Conservation (phyloP, 2,113 vertebrate species). For the Calcarius ornatus region DNA sequence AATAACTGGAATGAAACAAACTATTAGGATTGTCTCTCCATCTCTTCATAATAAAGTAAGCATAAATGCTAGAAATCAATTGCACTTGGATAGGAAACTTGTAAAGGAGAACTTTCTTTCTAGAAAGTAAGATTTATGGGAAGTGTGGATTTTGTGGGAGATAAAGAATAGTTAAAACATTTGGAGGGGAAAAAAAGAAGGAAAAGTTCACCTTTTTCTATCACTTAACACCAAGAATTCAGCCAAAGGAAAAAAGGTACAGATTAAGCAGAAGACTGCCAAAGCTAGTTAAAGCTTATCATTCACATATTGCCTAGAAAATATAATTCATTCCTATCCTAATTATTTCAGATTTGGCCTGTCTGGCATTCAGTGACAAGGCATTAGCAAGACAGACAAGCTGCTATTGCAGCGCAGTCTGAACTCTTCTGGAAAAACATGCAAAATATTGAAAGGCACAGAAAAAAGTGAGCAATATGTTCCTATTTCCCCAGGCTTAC, state of each 20-base stretch:
- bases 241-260: neutral
- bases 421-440: neutral
- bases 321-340: neutral
- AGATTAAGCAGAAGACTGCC: neutral
- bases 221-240: neutral
- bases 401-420: neutral
- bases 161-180: neutral
- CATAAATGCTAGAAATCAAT: neutral
- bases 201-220: neutral
- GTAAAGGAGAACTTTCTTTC: neutral
- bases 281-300: neutral
- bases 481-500: neutral
- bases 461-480: neutral
- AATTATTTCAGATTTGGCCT: constrained; percentile 4
- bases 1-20: neutral
- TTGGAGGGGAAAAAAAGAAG: neutral
- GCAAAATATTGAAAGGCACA: neutral
- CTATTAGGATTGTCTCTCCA: neutral
- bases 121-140: neutral
- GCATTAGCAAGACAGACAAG: neutral
- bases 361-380: neutral
- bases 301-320: constrained; percentile 6
- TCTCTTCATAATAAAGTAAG: neutral
- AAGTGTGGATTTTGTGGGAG: neutral
- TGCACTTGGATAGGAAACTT: neutral